These are phyloP conservation scores for Lampris incognitus DNA, from an alignment of 2,113 vertebrate genomes.

Conservation along the genomic window DNA sequence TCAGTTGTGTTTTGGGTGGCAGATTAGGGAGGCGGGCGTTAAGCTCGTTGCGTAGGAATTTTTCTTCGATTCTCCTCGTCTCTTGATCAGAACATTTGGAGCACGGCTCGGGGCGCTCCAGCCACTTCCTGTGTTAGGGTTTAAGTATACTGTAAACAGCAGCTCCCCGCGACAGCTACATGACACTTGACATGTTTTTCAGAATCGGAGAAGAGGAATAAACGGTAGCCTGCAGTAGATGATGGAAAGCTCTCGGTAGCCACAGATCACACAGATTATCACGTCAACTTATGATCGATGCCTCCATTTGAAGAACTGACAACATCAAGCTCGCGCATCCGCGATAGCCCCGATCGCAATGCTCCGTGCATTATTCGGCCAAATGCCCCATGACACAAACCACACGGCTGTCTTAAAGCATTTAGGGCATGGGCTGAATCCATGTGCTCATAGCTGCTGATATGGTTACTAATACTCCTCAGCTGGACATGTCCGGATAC, in stretches of 20 bases:
- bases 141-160: background rate
- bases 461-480: slow-evolving; percentile 57
- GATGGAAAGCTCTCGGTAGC: background rate
- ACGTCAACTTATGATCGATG: background rate
- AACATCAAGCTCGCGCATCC: slow-evolving; percentile 11
- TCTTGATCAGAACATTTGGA: background rate
- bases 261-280: background rate
- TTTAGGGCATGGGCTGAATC: slow-evolving; percentile 52
- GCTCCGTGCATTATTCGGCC: slow-evolving; percentile 48
- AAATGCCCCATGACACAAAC: slow-evolving; percentile 61
- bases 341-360: slow-evolving; percentile 19
- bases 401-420: slow-evolving; percentile 64
- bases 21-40: background rate
- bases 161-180: too few relatives aligned
- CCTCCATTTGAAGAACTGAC: background rate
- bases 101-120: background rate
- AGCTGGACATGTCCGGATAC: slow-evolving; percentile 60
- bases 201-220: background rate
- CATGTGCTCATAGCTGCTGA: slow-evolving; percentile 58
- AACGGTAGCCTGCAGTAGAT: background rate
- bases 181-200: background rate
- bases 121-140: background rate
- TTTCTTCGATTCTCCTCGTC: background rate
- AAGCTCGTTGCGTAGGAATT: background rate
- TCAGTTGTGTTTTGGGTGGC: background rate